Conservation (phyloP, 37 sponge, comb jelly and placozoan species). For the Amphimedon queenslandica region DNA sequence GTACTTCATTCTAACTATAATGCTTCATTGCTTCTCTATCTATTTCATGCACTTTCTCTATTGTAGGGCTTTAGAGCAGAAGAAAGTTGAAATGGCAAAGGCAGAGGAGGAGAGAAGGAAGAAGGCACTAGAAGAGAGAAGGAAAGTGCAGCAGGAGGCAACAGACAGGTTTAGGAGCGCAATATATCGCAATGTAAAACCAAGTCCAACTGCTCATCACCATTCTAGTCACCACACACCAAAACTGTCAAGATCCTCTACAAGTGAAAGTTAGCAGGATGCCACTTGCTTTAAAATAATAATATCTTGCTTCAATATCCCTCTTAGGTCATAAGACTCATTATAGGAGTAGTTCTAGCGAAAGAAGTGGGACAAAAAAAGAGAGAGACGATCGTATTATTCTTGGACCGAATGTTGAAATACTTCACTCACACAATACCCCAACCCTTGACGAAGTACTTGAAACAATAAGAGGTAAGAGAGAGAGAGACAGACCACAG, state of each 20-base stretch:
- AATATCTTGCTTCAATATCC: background rate
- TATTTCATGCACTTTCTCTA: background rate
- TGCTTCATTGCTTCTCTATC: background rate
- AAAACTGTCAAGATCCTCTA: background rate
- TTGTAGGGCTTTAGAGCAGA: conserved; percentile 63
- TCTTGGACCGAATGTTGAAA: conserved; percentile 40
- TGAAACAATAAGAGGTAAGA: conserved; percentile 26
- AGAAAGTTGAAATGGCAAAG: conserved; percentile 32
- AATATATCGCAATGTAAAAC: background rate
- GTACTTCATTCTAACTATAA: conserved; percentile 2
- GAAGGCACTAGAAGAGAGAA: conserved; percentile 51
- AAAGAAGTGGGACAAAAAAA: background rate
- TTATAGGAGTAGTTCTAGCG: background rate
- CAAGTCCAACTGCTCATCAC: no score
- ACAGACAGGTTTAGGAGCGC: conserved; percentile 35
- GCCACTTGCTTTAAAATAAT: no score
- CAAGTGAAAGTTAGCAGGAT: no score
- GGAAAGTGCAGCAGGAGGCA: conserved; percentile 47
- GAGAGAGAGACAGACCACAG: no score
- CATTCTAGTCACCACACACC: background rate
- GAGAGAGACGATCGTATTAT: no score
- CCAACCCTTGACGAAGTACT: conserved; percentile 43
- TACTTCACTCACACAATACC: background rate
- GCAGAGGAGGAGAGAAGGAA: conserved; percentile 71
- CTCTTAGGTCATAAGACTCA: background rate